A percentile compares a stretch with the other conserved stretches of the same genome.
phyloP scores from a whole-genome alignment of 2,888 invertebrate species.

The Itoplectis maculator region DNA sequence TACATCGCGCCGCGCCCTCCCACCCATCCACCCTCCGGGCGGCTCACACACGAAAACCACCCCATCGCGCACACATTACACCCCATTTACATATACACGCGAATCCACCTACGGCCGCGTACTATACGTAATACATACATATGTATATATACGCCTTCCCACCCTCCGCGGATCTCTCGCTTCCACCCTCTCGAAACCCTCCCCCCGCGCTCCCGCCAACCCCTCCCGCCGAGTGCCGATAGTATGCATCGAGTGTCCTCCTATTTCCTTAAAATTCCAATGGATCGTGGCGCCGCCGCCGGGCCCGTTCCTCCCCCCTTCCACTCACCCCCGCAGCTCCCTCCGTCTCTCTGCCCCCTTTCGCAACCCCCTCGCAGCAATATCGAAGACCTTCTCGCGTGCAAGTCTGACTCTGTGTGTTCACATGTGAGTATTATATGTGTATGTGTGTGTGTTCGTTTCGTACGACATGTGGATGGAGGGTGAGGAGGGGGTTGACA shows the following conservation, averaged over 20 bases:
- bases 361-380: conserved; percentile 57
- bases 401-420: conserved; percentile 30
- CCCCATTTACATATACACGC: conserved; percentile 63
- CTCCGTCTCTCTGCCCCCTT: neutral
- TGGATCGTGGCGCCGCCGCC: conserved; percentile 74
- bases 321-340: conserved; percentile 4
- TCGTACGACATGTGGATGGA: conserved; percentile 39
- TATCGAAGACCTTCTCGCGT: conserved; percentile 64
- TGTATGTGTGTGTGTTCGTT: conserved; percentile 8
- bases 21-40: conserved; percentile 24
- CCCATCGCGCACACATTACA: conserved; percentile 65
- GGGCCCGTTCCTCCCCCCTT: conserved; percentile 46
- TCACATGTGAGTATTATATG: conserved; percentile 9
- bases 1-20: conserved; percentile 37
- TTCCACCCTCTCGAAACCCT: neutral
- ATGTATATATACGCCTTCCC: conserved; percentile 32
- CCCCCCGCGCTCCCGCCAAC: conserved; percentile 54
- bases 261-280: conserved; percentile 82
- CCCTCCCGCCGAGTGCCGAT: conserved; percentile 62
- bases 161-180: conserved; percentile 1
- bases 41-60: conserved; percentile 52
- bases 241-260: conserved; percentile 81
- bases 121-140: too few relatives aligned
- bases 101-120: conserved; percentile 40
- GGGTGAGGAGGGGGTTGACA: conserved; percentile 50